Percentiles rank a stretch among this genome's conserved stretches.
Conservation (phyloP, 1,140 invertebrate species). For the Drosophila malerkotliana region DNA sequence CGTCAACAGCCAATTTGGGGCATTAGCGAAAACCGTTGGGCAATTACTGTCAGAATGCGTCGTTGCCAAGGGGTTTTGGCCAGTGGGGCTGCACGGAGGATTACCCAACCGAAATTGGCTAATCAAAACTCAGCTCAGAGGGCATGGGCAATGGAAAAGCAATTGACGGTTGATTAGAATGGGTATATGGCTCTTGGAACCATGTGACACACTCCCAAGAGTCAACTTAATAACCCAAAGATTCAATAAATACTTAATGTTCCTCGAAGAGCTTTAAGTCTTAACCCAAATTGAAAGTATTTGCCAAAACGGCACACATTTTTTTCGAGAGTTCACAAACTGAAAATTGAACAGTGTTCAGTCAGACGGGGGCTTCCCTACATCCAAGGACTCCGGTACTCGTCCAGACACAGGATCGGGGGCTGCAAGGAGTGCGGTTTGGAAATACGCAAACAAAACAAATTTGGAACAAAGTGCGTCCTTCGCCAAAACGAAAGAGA, state of each 20-base stretch:
- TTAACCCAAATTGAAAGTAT: conserved; percentile 2
- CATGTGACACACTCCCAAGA: neutral
- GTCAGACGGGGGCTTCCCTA: neutral
- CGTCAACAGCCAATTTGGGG: conserved; percentile 79
- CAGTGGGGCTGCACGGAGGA: conserved; percentile 25
- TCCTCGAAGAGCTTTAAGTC: neutral
- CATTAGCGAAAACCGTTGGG: conserved; percentile 79
- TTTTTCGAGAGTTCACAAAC: neutral
- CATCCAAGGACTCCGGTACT: conserved; percentile 5
- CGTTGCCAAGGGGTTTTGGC: conserved; percentile 37
- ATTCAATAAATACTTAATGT: neutral
- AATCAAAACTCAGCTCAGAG: conserved; percentile 60
- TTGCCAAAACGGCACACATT: conserved; percentile 1
- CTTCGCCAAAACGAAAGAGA: conserved; percentile 37
- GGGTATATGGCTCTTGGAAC: neutral
- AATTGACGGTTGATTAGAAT: conserved; percentile 46
- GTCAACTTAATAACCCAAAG: neutral
- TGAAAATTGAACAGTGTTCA: neutral
- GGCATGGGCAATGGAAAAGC: conserved; percentile 51
- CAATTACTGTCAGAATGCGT: conserved; percentile 73
- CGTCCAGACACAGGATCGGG: conserved; percentile 38
- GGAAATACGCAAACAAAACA: conserved; percentile 77
- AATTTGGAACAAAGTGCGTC: conserved; percentile 82
- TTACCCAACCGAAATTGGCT: conserved; percentile 55
- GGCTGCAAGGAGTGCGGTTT: conserved; percentile 38